Conservation (phyloP, 2,113 vertebrate species). For the Gavialis gangeticus region DNA sequence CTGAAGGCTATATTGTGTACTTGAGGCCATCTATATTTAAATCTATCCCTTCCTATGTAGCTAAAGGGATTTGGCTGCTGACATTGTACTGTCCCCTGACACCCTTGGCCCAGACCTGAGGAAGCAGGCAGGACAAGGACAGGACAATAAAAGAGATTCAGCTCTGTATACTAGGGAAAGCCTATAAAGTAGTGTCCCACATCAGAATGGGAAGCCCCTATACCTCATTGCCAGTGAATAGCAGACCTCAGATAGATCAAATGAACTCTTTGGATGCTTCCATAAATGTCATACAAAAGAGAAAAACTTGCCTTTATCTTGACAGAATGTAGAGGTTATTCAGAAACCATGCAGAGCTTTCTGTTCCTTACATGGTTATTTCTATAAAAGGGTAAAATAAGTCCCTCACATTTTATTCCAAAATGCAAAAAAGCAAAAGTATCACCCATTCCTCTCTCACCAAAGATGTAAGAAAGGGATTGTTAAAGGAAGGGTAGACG, state of each 20-base stretch:
- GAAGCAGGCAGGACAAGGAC: neutral
- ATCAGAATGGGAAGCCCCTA: neutral
- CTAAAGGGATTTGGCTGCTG: neutral
- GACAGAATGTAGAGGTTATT: neutral
- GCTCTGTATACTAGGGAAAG: neutral
- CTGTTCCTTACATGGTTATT: too few relatives aligned
- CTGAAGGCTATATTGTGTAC: neutral
- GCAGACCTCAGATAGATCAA: neutral
- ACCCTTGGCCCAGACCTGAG: neutral
- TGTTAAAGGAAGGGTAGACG: neutral
- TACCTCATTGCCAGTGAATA: neutral
- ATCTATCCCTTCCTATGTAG: neutral
- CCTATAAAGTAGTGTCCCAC: neutral
- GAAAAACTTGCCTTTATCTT: rapidly evolving
- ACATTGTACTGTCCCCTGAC: neutral
- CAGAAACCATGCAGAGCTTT: neutral
- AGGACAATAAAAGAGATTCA: neutral
- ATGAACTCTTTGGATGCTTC: neutral
- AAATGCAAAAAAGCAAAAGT: neutral
- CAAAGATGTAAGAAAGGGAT: neutral
- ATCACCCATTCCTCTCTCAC: neutral
- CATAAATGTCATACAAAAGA: neutral
- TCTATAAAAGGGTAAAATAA: neutral
- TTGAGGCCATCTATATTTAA: neutral
- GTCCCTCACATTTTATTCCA: neutral